These are phyloP conservation scores for Aphaenogaster floridana DNA, from an alignment of 1,140 invertebrate genomes.

Conservation along the genomic window DNA sequence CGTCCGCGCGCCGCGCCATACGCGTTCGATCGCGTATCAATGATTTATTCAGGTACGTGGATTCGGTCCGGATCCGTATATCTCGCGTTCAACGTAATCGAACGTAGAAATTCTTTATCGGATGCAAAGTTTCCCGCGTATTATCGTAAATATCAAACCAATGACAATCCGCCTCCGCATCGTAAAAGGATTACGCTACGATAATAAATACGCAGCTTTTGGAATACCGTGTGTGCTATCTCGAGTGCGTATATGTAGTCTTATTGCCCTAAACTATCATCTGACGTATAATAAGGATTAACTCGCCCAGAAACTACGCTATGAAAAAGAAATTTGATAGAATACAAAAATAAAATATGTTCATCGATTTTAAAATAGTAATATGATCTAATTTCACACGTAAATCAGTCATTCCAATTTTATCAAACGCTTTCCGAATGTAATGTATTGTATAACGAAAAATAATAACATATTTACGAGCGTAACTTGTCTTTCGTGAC, in stretches of 20 bases:
- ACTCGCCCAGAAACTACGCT: not conserved
- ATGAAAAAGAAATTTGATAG: not conserved
- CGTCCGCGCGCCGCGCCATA: conserved; percentile 19
- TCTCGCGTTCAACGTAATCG: conserved; percentile 48
- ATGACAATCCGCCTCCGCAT: conserved; percentile 16
- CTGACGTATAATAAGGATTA: not conserved
- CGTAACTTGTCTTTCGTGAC: conserved; percentile 1
- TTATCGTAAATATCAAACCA: conserved; percentile 50
- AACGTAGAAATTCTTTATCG: conserved; percentile 53
- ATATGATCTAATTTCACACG: not conserved
- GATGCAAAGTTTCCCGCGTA: conserved; percentile 41
- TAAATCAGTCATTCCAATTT: not conserved
- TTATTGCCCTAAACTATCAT: not conserved
- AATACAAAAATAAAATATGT: not conserved
- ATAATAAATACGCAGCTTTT: conserved; percentile 16
- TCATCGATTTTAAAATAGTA: not conserved
- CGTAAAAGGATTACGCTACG: conserved; percentile 21
- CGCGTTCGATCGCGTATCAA: conserved; percentile 41
- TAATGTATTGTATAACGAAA: not conserved
- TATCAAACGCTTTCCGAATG: not conserved
- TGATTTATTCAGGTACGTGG: conserved; percentile 55
- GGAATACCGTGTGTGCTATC: not conserved
- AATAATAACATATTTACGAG: conserved; percentile 16
- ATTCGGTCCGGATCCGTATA: conserved; percentile 52
- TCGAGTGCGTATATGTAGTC: not conserved